Base-by-base conservation (phyloP, 2,888 invertebrate species). In the Pachliopta kotzebuea region DNA sequence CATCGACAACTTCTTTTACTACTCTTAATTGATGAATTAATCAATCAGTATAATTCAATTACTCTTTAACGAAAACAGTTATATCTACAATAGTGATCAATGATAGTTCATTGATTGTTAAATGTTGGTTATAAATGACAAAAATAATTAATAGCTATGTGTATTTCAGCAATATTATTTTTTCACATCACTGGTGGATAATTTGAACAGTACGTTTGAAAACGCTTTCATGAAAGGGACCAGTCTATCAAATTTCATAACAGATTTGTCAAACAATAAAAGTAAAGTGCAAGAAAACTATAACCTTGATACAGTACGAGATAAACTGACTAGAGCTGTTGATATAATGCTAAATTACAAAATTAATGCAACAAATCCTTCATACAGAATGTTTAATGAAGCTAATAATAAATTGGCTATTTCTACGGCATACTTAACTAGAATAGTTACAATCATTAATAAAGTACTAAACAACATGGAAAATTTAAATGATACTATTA, bases 101-200 rank as follows among this genome's bases (percentile, higher is more conserved):
- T 9, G 31, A 31, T 31, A 31, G 11, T 2, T 31, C 9, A 11
- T 31, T n/a, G n/a, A n/a, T 11, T 14, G 2, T 0, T 37, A 14
- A 37, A 37, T 37, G 14, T 37, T 37, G 11, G 37, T 14, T 37
- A 37, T 4, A 37, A 14, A 14, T 14, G 7, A 14, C 37, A 11
- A 11, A 2, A 14, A 37, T 37, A 37, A 2, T 37, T 37, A 37
- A 2, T 0, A 11, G 4, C 2, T 37, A 14, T 37, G 14, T 37
- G 14, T 37, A 37, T 62, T 86, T 18, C 81, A 91, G 91, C 89
- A 91, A 89, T 88, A 86, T 66, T 85, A 77, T 67, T 82, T 89
- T 69, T 91, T 81, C 70, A 83, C 79, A 0, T 71, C 82, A 20
- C 76, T 76, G 37, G 81, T 77, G 7, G 68, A 76, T 67, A 81